Base-by-base conservation (phyloP, 1,140 invertebrate genomes). In the Berghia stephanieae region DNA sequence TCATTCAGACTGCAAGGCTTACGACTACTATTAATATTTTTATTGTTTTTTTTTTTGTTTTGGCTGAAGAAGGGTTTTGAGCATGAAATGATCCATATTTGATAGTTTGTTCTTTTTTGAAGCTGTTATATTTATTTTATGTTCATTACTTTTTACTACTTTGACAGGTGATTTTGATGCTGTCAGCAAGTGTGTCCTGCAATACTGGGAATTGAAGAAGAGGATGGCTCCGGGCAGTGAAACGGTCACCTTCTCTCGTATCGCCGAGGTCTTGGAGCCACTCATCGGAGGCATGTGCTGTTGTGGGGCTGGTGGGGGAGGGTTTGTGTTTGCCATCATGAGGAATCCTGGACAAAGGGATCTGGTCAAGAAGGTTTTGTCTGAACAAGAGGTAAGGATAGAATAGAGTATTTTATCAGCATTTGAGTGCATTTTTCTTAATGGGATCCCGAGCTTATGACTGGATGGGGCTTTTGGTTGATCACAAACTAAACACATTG, bases 201-300 rank as follows among this genome's bases (percentile, higher is more conserved):
- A 78, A 8, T 91, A 91, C 77, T 91, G 91, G 90, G 74, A 84
- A 60, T 87, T 90, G 81, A 91, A 91, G 86, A 90, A 90, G 77
- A 78, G 82, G 8, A 84, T 91, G 81, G 90, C 91, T n/a, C 87
- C 90, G 18, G 90, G 90, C 10, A 90, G 89, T 86, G 90, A 91
- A 79, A 88, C 91, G 0, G 78, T 79, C 24, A 83, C 82, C 36
- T 85, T 90, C 13, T 80, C 80, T 34, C 72, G 81, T 24, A 85
- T 91, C 36, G 90, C 90, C 84, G 60, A 77, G 16, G 76, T 83
- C 4, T 72, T 89, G 0, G 77, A 83, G 49, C 88, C 89, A 6
- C 81, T 85, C 73, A 80, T 83, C 46, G 78, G 85, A 66, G 90
- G 89, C 24, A 85, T 86, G 80, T 86, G 82, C 71, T 83, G 90